Evolutionary conservation across 2,113 vertebrate genomes (phyloP), one percentile per base, ranked within the genome.

Genomic region (Epinephelus cyanopodus): DNA sequence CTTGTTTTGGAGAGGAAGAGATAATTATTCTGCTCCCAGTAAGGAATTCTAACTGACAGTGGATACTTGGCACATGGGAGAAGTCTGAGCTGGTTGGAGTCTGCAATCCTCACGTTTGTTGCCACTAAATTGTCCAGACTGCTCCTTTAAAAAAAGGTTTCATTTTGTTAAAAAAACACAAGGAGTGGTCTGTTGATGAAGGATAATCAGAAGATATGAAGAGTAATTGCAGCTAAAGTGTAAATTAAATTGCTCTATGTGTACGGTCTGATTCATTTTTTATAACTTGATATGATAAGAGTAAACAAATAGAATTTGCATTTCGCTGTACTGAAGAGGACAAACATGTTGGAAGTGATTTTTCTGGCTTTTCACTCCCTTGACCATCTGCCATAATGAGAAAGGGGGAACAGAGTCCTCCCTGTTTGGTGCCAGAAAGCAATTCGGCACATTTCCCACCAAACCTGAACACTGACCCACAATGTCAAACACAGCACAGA

Each of bases 301-400:
- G 54, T 23, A 60, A 19, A 13, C 23, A 12, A 6, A 57, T 3
- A 13, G 18, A 27, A 39, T 39, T 39, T 39, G 56, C n/a, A 19
- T 56, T 64, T 54, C 10, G 10, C 58, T 63, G 57, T 19, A 52
- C 27, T 58, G 70, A 68, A 47, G 63, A 68, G 27, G 6, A 54
- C 10, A 63, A 68, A 52, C 12, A 66, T 39, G 64, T 39, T 81
- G 58, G 58, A 68, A 57, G 19, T 53, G 57, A 57, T 52, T 57
- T 19, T 25, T 11, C 21, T 53, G 37, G 63, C 15, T 47, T 65
- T 79, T 66, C 21, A 27, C 64, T 79, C 37, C 45, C 33, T 57
- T 50, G 6, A 15, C 69, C 84, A 82, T 78, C 69, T 78, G 79
- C 60, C 64, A 47, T 60, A n/a, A 74, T 19, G 48, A 83, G 23